Evolutionary conservation across 2,797 vertebrate species (phyloP).

Genomic region (Adelosebastes latens): DNA sequence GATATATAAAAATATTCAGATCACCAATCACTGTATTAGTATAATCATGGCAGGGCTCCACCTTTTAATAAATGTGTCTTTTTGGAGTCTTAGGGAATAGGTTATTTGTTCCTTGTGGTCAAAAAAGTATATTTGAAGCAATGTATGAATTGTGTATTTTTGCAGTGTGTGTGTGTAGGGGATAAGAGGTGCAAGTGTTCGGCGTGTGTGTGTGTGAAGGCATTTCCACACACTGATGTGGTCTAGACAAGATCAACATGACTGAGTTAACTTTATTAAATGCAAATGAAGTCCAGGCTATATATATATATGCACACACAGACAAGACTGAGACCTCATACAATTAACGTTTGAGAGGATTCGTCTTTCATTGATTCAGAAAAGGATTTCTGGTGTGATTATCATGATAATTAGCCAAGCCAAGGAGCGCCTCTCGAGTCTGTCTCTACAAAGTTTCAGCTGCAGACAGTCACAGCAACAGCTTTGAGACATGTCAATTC

Average conservation of each 20-base stretch:
- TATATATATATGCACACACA: neutral
- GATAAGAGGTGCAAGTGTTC: neutral
- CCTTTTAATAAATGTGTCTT: too few relatives aligned
- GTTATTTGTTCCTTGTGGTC: too few relatives aligned
- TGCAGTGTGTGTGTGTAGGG: neutral
- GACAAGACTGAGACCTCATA: constrained; percentile 40
- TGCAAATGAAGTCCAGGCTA: constrained; percentile 57
- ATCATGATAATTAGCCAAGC: constrained; percentile 75
- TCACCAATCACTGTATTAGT: too few relatives aligned
- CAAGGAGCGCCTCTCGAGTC: constrained; percentile 50
- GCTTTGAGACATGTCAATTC: constrained; percentile 21
- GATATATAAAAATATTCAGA: too few relatives aligned
- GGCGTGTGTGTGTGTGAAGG: constrained; percentile 9
- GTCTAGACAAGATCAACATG: constrained; percentile 50
- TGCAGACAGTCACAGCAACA: constrained; percentile 24
- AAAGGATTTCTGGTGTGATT: constrained; percentile 67
- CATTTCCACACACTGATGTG: constrained; percentile 22
- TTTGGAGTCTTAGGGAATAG: too few relatives aligned
- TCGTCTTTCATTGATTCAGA: constrained; percentile 65
- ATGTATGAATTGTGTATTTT: neutral
- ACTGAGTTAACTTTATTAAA: constrained; percentile 55
- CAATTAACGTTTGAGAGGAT: constrained; percentile 58
- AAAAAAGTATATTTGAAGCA: neutral
- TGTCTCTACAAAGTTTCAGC: constrained; percentile 47
- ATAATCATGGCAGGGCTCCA: too few relatives aligned